Conservation (phyloP, 1,140 invertebrate genomes). For the Cydia pomonella region DNA sequence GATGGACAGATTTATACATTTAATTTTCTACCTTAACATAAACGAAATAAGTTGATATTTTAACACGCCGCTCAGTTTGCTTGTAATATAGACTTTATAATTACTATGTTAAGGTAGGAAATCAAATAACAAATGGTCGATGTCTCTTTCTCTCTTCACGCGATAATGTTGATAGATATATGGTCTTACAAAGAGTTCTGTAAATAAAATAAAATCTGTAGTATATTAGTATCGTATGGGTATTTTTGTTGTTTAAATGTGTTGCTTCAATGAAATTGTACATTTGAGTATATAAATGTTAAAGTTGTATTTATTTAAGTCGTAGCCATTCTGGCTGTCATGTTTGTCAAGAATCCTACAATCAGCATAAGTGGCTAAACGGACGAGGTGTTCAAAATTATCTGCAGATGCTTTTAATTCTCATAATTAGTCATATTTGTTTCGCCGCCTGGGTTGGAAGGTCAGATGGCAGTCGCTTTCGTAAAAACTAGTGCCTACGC, state of each 20-base stretch:
- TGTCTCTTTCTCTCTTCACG: too few species aligned
- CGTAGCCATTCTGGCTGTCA: neutral
- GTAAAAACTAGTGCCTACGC: too few species aligned
- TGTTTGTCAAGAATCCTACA: neutral
- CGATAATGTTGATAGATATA: neutral
- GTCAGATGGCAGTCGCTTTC: too few species aligned
- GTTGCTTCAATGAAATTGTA: conserved; percentile 25
- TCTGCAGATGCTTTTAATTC: too few species aligned
- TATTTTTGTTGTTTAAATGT: conserved; percentile 29
- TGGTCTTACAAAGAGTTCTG: neutral
- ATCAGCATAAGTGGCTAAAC: neutral
- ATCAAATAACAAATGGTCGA: too few species aligned
- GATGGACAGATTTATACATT: neutral
- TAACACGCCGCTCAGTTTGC: too few species aligned
- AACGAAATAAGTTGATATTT: neutral
- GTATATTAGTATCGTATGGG: neutral
- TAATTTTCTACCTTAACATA: neutral
- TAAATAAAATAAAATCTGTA: conserved; percentile 15
- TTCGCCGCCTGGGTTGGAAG: too few species aligned
- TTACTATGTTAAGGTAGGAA: too few species aligned
- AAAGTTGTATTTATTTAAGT: neutral
- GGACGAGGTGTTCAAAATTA: neutral
- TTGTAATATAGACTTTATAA: too few species aligned
- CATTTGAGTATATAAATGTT: conserved; percentile 25
- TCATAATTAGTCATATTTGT: too few species aligned